Conservation (phyloP, 2,888 invertebrate genomes). For the Apotomis betuletana region DNA sequence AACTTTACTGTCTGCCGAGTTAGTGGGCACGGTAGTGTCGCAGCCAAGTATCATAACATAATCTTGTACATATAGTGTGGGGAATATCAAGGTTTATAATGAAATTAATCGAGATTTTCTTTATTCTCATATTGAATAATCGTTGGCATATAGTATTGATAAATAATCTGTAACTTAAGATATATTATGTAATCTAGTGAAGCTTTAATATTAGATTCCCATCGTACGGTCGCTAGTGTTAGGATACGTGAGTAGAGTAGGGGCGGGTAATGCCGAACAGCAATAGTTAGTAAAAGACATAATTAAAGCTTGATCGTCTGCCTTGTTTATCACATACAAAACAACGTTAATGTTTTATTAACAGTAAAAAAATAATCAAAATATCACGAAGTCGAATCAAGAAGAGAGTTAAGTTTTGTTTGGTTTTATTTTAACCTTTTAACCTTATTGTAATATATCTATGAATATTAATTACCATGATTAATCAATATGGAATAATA, state of each 20-base stretch:
- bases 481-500: background rate
- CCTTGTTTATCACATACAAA: background rate
- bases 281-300: background rate
- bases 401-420: too few species aligned
- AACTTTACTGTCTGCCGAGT: background rate
- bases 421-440: background rate
- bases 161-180: constrained; percentile 20
- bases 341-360: too few species aligned
- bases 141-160: constrained; percentile 39
- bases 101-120: constrained; percentile 31
- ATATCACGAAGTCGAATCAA: too few species aligned
- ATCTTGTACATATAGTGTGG: constrained; percentile 11
- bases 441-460: background rate
- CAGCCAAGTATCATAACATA: constrained; percentile 17
- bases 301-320: constrained; percentile 21
- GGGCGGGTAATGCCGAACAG: constrained; percentile 3
- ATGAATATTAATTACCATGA: background rate
- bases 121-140: constrained; percentile 12
- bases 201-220: constrained; percentile 41
- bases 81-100: constrained; percentile 9
- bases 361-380: too few species aligned
- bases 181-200: constrained; percentile 35
- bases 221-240: constrained; percentile 35
- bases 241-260: constrained; percentile 14
- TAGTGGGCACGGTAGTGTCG: background rate